These are phyloP conservation scores for Tromatobia lineatoria DNA, from an alignment of 2,888 invertebrate genomes.

Conservation along the genomic window DNA sequence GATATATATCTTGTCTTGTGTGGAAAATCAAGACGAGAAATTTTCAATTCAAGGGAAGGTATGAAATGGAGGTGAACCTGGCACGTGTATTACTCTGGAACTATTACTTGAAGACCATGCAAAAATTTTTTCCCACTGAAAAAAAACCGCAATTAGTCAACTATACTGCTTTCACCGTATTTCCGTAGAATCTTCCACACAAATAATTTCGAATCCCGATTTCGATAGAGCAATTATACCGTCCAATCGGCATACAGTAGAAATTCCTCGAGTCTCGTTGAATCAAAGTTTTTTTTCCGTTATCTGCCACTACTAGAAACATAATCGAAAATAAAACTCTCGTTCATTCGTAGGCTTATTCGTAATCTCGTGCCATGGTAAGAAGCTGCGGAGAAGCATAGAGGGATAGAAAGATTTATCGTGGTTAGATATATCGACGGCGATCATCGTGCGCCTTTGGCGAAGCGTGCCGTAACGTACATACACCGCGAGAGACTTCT, in stretches of 20 bases:
- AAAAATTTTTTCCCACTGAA: too few species aligned
- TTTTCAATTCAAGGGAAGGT: too few species aligned
- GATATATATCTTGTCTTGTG: too few species aligned
- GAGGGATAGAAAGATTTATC: constrained; percentile 59
- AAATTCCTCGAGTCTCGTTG: constrained; percentile 2
- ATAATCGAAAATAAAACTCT: constrained; percentile 12
- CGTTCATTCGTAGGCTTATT: constrained; percentile 23
- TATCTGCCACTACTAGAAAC: not conserved
- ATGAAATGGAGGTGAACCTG: too few species aligned
- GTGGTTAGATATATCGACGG: constrained; percentile 57
- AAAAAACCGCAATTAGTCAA: not conserved
- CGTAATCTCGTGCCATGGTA: constrained; percentile 21
- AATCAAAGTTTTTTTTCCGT: not conserved
- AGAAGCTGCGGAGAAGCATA: constrained; percentile 8
- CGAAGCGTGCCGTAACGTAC: constrained; percentile 49
- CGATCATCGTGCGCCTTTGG: constrained; percentile 60
- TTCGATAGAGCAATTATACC: constrained; percentile 12
- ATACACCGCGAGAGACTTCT: constrained; percentile 8
- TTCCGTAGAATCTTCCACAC: not conserved
- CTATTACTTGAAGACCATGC: too few species aligned
- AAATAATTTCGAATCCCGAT: not conserved
- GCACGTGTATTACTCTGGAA: too few species aligned
- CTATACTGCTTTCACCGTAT: not conserved
- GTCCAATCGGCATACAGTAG: not conserved
- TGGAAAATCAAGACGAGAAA: too few species aligned